phyloP scores from a whole-genome alignment of 2,888 invertebrate species.

The Suillia variegata region DNA sequence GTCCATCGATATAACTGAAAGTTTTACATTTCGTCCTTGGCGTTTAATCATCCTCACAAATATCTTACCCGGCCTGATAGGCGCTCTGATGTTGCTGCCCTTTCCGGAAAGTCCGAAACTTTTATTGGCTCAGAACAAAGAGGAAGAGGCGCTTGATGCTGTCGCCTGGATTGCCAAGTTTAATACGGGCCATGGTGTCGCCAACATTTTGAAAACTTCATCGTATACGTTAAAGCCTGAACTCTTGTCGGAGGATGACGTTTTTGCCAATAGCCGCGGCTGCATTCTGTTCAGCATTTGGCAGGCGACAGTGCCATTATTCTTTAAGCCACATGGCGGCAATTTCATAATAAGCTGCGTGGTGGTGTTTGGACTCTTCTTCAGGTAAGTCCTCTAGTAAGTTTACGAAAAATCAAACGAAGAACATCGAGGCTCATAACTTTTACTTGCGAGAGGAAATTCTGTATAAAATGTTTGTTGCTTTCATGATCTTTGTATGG shows the following conservation, averaged over 20 bases:
- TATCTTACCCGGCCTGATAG: conserved; percentile 48
- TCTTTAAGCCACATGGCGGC: conserved; percentile 48
- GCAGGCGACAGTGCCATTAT: conserved; percentile 46
- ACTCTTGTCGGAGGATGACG: conserved; percentile 33
- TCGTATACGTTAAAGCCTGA: conserved; percentile 40
- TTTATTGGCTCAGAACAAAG: conserved; percentile 41
- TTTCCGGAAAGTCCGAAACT: conserved; percentile 52
- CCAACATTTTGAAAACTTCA: conserved; percentile 33
- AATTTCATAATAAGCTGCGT: conserved; percentile 42
- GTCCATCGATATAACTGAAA: conserved; percentile 40
- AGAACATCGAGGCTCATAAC: neutral
- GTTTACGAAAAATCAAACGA: neutral
- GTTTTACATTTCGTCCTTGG: conserved; percentile 49
- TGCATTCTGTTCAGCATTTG: conserved; percentile 41
- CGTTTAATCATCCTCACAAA: conserved; percentile 44
- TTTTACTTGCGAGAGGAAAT: too few species aligned
- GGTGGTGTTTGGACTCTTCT: conserved; percentile 47
- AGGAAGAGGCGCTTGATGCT: conserved; percentile 38
- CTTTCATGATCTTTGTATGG: neutral
- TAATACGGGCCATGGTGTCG: conserved; percentile 38
- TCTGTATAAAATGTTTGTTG: too few species aligned
- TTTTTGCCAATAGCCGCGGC: conserved; percentile 31
- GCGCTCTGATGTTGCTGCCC: conserved; percentile 36
- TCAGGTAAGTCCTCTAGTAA: too few species aligned
- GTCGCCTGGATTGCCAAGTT: conserved; percentile 47